Conservation (phyloP, 35 echinoderm and acorn worm genomes). For the Amphiura filiformis region DNA sequence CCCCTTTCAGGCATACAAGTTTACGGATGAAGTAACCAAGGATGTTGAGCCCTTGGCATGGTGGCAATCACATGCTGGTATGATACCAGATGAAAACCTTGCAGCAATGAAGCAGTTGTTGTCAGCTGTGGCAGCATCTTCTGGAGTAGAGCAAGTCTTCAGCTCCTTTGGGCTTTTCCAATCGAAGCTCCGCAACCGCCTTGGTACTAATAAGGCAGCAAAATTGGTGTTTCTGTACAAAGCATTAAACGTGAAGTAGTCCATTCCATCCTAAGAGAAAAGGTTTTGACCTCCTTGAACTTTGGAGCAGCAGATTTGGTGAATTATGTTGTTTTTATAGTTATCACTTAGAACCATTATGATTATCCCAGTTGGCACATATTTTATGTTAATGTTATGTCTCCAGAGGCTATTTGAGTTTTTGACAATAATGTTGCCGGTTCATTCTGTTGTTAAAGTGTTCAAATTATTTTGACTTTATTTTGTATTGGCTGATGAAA, state of each 20-base stretch:
- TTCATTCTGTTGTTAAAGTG: too few species aligned
- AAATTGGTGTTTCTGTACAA: conserved; percentile 45
- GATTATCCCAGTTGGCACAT: too few species aligned
- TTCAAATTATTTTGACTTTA: too few species aligned
- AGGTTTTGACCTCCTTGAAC: too few species aligned
- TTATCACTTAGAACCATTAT: too few species aligned
- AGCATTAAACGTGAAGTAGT: conserved; percentile 20
- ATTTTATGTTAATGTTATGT: too few species aligned
- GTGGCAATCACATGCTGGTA: conserved; percentile 20
- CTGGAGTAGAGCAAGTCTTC: conserved; percentile 33
- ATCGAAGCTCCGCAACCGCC: conserved; percentile 23
- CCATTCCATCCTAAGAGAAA: too few species aligned
- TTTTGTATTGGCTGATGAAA: too few species aligned
- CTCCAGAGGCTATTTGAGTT: too few species aligned
- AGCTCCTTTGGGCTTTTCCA: conserved; percentile 36
- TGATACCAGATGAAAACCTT: not conserved
- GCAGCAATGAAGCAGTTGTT: not conserved
- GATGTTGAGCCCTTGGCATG: not conserved
- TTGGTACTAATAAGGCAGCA: conserved; percentile 12
- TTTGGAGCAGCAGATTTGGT: too few species aligned
- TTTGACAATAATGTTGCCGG: too few species aligned
- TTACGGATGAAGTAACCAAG: conserved; percentile 16
- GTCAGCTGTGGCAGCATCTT: conserved; percentile 19
- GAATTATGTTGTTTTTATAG: too few species aligned
- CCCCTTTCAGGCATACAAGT: conserved; percentile 29